These are phyloP conservation scores for Macrostomum lignano DNA, from an alignment of 1,140 invertebrate genomes.

Conservation along the genomic window DNA sequence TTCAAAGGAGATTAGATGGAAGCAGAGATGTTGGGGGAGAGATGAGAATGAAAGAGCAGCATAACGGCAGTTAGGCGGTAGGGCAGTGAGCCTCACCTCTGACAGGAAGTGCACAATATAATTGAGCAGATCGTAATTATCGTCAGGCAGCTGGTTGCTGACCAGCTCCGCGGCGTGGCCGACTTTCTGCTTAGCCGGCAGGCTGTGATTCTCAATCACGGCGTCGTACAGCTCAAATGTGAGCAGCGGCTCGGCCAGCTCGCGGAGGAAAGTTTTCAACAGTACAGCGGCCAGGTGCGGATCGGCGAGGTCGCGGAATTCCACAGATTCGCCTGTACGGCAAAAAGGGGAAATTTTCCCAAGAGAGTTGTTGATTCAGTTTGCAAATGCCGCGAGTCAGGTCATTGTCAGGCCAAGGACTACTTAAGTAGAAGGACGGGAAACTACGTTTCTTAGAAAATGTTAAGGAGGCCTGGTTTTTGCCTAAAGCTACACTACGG, in stretches of 20 bases:
- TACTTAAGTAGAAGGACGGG: too few relatives aligned
- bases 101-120: conserved; percentile 69
- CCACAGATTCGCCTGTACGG: conserved; percentile 29
- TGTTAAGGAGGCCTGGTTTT: too few relatives aligned
- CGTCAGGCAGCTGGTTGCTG: conserved; percentile 59
- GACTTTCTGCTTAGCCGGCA: conserved; percentile 49
- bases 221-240: conserved; percentile 80
- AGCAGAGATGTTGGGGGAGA: too few relatives aligned
- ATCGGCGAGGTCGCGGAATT: conserved; percentile 41
- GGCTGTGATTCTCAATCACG: conserved; percentile 59
- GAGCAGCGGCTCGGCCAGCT: conserved; percentile 66
- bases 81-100: conserved; percentile 37
- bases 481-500: too few relatives aligned
- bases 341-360: too few relatives aligned
- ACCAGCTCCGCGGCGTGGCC: conserved; percentile 55
- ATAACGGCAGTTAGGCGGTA: too few relatives aligned
- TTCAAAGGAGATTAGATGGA: too few relatives aligned
- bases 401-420: too few relatives aligned
- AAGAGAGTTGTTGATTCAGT: too few relatives aligned
- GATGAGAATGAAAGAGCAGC: too few relatives aligned
- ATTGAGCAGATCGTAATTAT: conserved; percentile 65
- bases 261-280: conserved; percentile 68
- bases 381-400: too few relatives aligned
- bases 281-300: conserved; percentile 70
- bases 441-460: too few relatives aligned